Evolutionary conservation across 2,113 vertebrate genomes (phyloP), one percentile per base, ranked within the genome.

Genomic region (Tetraodon nigroviridis): DNA sequence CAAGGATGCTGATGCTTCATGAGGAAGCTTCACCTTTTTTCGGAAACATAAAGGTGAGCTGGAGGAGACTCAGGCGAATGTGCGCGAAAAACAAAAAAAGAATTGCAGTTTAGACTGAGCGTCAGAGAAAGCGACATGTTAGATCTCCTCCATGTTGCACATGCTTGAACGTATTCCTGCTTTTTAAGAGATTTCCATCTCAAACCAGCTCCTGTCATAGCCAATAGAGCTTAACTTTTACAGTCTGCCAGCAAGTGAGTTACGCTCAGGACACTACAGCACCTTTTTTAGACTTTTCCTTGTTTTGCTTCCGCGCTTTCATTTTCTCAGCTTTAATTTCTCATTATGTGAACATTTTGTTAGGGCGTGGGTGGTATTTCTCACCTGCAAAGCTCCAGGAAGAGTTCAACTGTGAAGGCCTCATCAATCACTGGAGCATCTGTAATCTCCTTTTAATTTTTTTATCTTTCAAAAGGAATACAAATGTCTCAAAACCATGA

Each of bases 121-220:
- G 57, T 74, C 29, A 51, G 19, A 45, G 52, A 81, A 59, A 67
- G 66, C 69, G 61, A 74, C 48, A 52, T 52, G 64, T 81, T 73
- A 74, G 62, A 82, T 83, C 21, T 75, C 60, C 75, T 69, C 69
- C 51, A 69, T 51, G 57, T 48, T 10, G 49, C 77, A 54, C 58
- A 52, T 16, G 27, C 70, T 62, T 82, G 69, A 64, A 79, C 76
- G 71, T 50, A 82, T 82, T 79, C 51, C 20, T 13, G 50, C 63
- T 61, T 88, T 81, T 75, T 63, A 86, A 78, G 69, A 72, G 71
- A 75, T 84, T 86, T 78, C 69, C 61, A 69, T 82, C 69, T 83
- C 57, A 76, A 69, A 75, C 71, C 68, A 46, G 61, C 71, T 74
- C 40, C 73, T 83, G 82, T 84, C 81, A 80, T 46, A 59, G 74